Evolutionary conservation across 2,113 vertebrate genomes (phyloP).

Genomic region (Aythya baeri): DNA sequence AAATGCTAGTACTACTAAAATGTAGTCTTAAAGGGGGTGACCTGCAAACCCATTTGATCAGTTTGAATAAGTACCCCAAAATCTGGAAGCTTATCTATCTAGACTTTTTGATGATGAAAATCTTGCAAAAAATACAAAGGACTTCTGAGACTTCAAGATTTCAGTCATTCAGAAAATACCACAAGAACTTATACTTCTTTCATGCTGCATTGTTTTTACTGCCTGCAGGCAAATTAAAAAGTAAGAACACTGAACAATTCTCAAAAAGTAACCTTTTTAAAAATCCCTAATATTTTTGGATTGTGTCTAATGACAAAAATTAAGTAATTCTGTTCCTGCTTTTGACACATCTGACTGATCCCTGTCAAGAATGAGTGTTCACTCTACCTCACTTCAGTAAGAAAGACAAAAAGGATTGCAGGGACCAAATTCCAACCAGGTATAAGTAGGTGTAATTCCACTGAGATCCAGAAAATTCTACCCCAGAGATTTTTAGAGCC

Average conservation of each 20-base stretch:
- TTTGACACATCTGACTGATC: neutral
- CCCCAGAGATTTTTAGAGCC: neutral
- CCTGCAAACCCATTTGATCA: constrained; percentile 40
- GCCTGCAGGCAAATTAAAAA: neutral
- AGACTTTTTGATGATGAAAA: constrained; percentile 23
- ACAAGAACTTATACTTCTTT: neutral
- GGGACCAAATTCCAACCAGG: neutral
- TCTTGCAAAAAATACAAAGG: constrained; percentile 3
- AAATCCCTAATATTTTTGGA: neutral
- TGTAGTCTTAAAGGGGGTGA: constrained; percentile 1
- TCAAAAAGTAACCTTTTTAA: neutral
- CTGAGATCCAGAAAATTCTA: neutral
- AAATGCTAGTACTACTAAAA: neutral
- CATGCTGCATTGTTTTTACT: neutral
- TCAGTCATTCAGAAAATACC: neutral
- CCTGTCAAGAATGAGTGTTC: neutral
- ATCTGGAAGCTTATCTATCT: constrained; percentile 10
- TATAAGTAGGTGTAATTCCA: constrained; percentile 15
- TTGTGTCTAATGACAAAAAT: neutral
- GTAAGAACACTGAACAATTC: neutral
- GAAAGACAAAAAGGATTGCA: neutral
- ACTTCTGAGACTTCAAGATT: constrained; percentile 14
- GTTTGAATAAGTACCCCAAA: constrained; percentile 33
- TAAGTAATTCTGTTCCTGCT: neutral
- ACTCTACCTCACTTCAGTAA: constrained; percentile 11